phyloP scores from a whole-genome alignment of 2,113 vertebrate genomes.

The Actenoides lindsayi region DNA sequence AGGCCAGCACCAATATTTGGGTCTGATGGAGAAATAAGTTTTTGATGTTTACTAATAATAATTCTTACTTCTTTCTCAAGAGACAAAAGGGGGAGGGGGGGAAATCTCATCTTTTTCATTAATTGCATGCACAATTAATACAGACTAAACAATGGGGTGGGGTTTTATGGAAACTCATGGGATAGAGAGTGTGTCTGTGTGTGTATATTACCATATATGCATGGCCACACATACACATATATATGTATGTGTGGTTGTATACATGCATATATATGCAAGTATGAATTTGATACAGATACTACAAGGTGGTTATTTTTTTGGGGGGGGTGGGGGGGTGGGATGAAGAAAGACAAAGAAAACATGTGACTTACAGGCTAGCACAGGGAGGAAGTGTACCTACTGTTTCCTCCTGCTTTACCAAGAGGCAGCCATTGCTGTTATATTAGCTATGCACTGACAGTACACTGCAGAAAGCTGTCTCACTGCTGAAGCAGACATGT shows the following conservation, averaged over 20 bases:
- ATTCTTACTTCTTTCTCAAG: background rate
- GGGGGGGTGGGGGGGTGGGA: rapidly evolving
- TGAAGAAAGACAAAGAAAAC: background rate
- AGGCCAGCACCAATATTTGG: background rate
- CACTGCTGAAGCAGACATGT: background rate
- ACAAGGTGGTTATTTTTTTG: background rate
- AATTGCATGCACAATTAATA: background rate
- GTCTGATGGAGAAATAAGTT: background rate
- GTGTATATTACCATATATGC: background rate
- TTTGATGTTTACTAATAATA: background rate
- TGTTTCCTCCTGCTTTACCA: background rate
- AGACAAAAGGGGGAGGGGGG: background rate
- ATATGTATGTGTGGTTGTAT: background rate
- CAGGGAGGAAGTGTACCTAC: background rate
- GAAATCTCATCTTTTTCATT: background rate
- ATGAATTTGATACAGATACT: background rate
- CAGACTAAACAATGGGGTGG: background rate
- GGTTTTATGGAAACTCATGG: background rate
- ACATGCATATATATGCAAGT: rapidly evolving
- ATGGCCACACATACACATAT: background rate
- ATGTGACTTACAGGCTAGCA: background rate
- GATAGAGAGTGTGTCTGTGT: background rate
- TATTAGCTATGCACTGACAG: rapidly evolving
- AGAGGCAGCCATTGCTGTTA: rapidly evolving
- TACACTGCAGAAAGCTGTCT: background rate